These are phyloP conservation scores for Onthophagus taurus DNA, from an alignment of 1,140 invertebrate species.

Conservation along the genomic window DNA sequence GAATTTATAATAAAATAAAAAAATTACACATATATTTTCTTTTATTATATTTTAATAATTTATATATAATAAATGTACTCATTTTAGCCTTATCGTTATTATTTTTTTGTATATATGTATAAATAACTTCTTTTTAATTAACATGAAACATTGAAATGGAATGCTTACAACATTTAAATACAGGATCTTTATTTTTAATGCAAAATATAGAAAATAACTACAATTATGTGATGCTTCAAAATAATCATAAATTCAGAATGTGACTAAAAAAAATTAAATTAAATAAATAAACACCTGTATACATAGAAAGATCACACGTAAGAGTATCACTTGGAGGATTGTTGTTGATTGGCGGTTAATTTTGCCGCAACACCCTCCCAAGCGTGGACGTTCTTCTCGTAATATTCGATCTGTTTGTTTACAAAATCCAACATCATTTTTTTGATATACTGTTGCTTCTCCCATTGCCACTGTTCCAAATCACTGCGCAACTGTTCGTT, in stretches of 20 bases:
- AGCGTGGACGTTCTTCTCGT: slow-evolving; percentile 52
- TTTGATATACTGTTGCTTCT: slow-evolving; percentile 59
- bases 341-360: slow-evolving; percentile 17
- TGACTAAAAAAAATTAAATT: slow-evolving; percentile 4
- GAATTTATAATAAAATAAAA: slow-evolving; percentile 12
- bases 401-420: slow-evolving; percentile 58
- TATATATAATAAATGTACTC: slow-evolving; percentile 3
- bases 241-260: slow-evolving; percentile 10
- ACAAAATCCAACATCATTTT: slow-evolving; percentile 55
- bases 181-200: too few relatives aligned
- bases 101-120: neutral
- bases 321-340: slow-evolving; percentile 8
- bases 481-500: slow-evolving; percentile 64
- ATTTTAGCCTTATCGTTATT: neutral
- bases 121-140: neutral
- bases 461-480: slow-evolving; percentile 59
- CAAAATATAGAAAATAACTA: too few relatives aligned
- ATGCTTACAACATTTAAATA: too few relatives aligned
- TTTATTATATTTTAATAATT: slow-evolving; percentile 7
- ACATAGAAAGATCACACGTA: slow-evolving; percentile 4
- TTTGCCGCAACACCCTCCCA: slow-evolving; percentile 44
- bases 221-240: too few relatives aligned
- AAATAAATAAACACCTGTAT: slow-evolving; percentile 1
- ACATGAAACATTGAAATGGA: too few relatives aligned
- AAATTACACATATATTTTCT: slow-evolving; percentile 1